These are phyloP conservation scores for Ips typographus DNA, from an alignment of 1,140 invertebrate genomes.

Conservation along the genomic window DNA sequence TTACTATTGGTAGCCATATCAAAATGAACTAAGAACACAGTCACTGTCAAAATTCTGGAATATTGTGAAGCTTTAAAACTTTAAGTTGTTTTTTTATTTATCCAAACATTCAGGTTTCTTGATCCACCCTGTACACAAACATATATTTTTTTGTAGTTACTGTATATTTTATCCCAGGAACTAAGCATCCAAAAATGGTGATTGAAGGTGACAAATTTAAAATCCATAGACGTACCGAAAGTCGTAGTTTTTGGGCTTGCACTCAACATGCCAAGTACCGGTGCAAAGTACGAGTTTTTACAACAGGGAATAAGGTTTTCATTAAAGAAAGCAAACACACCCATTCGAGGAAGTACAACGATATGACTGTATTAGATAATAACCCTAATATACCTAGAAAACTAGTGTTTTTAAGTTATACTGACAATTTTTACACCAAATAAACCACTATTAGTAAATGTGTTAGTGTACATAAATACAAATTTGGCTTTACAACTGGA, in stretches of 20 bases:
- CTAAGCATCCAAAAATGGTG: conserved; percentile 30
- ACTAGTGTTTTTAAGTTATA: too few relatives aligned
- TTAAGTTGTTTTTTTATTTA: too few relatives aligned
- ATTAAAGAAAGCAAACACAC: conserved; percentile 15
- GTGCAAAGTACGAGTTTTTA: conserved; percentile 19
- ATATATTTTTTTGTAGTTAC: conserved; percentile 7
- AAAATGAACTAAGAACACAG: too few relatives aligned
- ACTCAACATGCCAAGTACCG: conserved; percentile 3
- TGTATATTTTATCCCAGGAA: conserved; percentile 17
- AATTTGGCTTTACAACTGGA: too few relatives aligned
- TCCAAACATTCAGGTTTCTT: too few relatives aligned
- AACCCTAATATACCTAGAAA: too few relatives aligned
- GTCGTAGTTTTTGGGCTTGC: conserved; percentile 26
- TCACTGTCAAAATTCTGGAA: too few relatives aligned
- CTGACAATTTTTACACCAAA: too few relatives aligned
- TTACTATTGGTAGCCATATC: too few relatives aligned
- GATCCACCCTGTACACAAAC: not conserved
- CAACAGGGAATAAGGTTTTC: not conserved
- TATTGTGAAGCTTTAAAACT: too few relatives aligned
- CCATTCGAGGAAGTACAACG: conserved; percentile 5
- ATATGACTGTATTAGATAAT: not conserved
- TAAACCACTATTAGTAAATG: too few relatives aligned
- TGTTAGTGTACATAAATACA: too few relatives aligned
- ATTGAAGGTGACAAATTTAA: conserved; percentile 24
- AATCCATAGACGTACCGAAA: not conserved